These are phyloP conservation scores for Adoxophyes honmai DNA, from an alignment of 1,140 invertebrate species.

Conservation along the genomic window DNA sequence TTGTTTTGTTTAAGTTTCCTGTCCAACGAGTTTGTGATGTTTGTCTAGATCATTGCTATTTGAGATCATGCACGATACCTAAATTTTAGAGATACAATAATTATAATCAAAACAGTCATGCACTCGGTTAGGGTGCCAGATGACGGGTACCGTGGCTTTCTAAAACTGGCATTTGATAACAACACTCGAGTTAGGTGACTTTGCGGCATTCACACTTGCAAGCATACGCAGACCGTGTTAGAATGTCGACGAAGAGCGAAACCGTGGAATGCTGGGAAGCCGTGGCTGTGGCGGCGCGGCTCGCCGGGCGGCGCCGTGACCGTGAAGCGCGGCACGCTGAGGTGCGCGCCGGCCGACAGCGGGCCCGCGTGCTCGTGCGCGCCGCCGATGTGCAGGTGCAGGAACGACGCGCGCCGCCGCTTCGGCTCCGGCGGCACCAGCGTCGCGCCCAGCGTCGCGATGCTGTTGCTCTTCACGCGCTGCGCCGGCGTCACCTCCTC, in stretches of 20 bases:
- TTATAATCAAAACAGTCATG: conserved; percentile 5
- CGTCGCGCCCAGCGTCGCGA: conserved; percentile 48
- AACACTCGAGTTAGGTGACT: conserved; percentile 13
- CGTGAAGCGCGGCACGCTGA: conserved; percentile 71
- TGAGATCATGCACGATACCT: no score
- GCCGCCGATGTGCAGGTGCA: conserved; percentile 58
- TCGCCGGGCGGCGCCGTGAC: conserved; percentile 72
- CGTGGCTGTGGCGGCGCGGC: conserved; percentile 68
- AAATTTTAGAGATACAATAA: no score
- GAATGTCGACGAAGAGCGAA: conserved; percentile 75
- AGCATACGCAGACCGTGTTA: conserved; percentile 70
- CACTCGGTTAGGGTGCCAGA: conserved; percentile 16
- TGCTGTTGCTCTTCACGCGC: conserved; percentile 71
- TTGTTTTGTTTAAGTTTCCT: no score
- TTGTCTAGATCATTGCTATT: no score
- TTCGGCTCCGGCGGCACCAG: conserved; percentile 45
- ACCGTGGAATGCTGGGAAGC: conserved; percentile 66
- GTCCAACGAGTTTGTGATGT: no score
- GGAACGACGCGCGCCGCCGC: conserved; percentile 59
- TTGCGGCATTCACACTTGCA: conserved; percentile 28
- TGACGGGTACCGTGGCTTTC: background rate
- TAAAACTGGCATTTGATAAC: conserved; percentile 15
- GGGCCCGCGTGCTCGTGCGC: conserved; percentile 43
- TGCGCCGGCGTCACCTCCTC: conserved; percentile 35
- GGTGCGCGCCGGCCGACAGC: conserved; percentile 57